These are phyloP conservation scores for Varanus komodoensis DNA, from an alignment of 2,113 vertebrate genomes.

Conservation along the genomic window DNA sequence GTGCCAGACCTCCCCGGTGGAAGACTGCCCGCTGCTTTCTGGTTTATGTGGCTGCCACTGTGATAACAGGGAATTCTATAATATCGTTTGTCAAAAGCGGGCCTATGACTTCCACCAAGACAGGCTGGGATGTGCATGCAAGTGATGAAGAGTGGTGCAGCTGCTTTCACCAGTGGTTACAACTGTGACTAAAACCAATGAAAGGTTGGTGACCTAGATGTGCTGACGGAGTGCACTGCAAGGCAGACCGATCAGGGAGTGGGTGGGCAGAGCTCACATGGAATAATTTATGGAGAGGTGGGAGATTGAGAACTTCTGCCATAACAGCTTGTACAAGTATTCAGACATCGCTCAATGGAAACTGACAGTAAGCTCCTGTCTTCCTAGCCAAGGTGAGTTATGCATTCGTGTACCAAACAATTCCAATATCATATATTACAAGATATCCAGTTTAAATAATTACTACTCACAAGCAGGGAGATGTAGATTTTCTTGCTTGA, in stretches of 20 bases:
- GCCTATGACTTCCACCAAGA: neutral
- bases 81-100: neutral
- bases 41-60: neutral
- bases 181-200: neutral
- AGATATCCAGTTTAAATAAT: conserved; percentile 1
- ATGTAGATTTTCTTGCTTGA: conserved; percentile 46
- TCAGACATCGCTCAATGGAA: neutral
- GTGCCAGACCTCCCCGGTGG: neutral
- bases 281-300: neutral
- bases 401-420: neutral
- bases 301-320: neutral
- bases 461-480: conserved; percentile 38
- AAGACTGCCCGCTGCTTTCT: neutral
- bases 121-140: neutral
- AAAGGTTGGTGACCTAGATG: neutral
- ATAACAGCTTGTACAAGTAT: neutral
- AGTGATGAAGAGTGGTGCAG: neutral
- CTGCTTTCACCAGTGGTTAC: neutral
- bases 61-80: neutral
- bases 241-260: neutral
- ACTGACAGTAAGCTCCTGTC: neutral
- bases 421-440: neutral
- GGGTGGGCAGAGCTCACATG: neutral
- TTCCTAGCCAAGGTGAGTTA: neutral
- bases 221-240: neutral